phyloP scores from a whole-genome alignment of 2,888 invertebrate genomes.

The Pristionchus arcanus region DNA sequence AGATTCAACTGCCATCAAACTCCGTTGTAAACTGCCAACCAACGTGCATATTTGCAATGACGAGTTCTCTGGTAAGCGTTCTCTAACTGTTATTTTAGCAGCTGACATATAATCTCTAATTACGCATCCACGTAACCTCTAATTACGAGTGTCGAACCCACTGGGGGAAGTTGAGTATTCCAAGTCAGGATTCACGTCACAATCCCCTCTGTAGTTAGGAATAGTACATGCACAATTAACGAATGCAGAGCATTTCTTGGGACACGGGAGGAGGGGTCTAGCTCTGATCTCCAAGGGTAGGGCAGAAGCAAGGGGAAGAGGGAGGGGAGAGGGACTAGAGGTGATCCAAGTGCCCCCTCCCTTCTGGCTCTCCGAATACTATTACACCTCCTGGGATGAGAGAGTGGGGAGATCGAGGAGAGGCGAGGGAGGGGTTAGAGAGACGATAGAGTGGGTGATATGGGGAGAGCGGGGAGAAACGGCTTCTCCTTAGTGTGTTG shows the following conservation, averaged over 20 bases:
- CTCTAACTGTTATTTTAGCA: background rate
- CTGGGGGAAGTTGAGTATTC: background rate
- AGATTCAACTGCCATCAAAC: too few species aligned
- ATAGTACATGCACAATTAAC: too few species aligned
- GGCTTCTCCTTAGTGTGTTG: constrained; percentile 38
- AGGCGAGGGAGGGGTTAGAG: background rate
- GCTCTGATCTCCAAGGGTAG: background rate
- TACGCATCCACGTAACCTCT: background rate
- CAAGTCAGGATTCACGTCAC: background rate
- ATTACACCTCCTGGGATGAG: background rate
- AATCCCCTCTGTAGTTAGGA: too few species aligned
- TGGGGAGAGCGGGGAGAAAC: background rate
- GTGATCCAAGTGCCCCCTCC: constrained; percentile 33
- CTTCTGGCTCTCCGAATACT: constrained; percentile 19
- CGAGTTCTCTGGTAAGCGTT: background rate
- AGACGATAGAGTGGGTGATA: constrained; percentile 18
- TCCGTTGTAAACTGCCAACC: background rate
- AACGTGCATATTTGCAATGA: background rate
- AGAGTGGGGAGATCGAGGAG: constrained; percentile 35
- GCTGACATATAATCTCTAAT: background rate
- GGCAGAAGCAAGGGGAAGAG: background rate
- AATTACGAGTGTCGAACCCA: background rate
- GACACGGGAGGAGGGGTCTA: background rate
- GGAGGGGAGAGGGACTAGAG: constrained; percentile 3
- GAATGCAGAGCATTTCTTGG: too few species aligned